These are phyloP conservation scores for Dipodomys spectabilis DNA, from an alignment of 2,113 vertebrate genomes.

Conservation along the genomic window DNA sequence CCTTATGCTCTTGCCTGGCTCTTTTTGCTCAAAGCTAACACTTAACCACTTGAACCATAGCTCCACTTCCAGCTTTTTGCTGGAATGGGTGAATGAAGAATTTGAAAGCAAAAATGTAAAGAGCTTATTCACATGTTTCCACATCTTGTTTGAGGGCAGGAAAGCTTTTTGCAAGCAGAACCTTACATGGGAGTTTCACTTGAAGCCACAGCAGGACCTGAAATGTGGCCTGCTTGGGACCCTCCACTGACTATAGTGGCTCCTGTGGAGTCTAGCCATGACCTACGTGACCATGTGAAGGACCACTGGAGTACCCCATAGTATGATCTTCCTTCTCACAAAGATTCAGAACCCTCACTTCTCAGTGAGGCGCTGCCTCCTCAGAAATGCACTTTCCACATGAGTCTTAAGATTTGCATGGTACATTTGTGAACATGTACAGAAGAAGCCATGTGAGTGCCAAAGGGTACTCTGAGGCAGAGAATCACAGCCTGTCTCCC, in stretches of 20 bases:
- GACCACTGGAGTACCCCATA: not conserved
- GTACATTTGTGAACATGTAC: not conserved
- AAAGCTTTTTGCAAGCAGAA: not conserved
- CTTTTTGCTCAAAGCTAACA: too few relatives aligned
- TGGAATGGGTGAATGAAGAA: too few relatives aligned
- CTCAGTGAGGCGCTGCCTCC: not conserved
- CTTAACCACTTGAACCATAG: too few relatives aligned
- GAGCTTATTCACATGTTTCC: not conserved
- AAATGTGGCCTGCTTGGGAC: not conserved
- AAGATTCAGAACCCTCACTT: not conserved
- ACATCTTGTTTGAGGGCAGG: not conserved
- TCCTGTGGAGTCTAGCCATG: not conserved
- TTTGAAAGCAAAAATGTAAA: not conserved
- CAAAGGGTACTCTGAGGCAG: not conserved
- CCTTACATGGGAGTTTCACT: not conserved
- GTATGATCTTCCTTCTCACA: not conserved
- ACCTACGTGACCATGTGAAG: not conserved
- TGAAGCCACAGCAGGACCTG: not conserved
- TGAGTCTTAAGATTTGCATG: not conserved
- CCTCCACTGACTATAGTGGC: not conserved
- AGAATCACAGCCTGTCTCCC: not conserved
- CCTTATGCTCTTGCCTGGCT: too few relatives aligned
- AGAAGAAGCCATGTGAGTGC: not conserved
- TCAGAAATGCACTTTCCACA: not conserved
- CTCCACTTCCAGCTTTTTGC: too few relatives aligned